phyloP scores from a whole-genome alignment of 2,888 invertebrate genomes.

The Hirtodrosophila histrioides region DNA sequence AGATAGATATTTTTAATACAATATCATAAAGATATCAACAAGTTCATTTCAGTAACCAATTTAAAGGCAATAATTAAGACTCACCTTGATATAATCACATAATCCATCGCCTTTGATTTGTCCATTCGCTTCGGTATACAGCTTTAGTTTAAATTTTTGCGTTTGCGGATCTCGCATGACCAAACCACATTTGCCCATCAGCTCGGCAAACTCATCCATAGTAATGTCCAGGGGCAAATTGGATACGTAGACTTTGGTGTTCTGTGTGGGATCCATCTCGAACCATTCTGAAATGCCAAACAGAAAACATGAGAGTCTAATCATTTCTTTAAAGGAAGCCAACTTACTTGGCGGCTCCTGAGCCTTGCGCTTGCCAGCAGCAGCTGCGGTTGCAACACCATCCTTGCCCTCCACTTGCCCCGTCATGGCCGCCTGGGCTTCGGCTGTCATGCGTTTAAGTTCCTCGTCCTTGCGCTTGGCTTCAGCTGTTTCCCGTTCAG shows the following conservation, averaged over 20 bases:
- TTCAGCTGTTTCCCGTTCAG: slow-evolving; percentile 61
- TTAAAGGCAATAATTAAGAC: slow-evolving; percentile 33
- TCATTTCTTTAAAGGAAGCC: neutral
- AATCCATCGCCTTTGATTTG: slow-evolving; percentile 97
- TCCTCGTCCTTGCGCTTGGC: slow-evolving; percentile 69
- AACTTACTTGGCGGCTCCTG: slow-evolving; percentile 85
- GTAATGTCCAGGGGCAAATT: slow-evolving; percentile 95
- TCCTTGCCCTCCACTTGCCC: slow-evolving; percentile 15
- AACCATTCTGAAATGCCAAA: slow-evolving; percentile 91
- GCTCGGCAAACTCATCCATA: slow-evolving; percentile 93
- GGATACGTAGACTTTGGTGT: slow-evolving; percentile 98
- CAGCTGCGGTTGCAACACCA: slow-evolving; percentile 22
- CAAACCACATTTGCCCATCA: slow-evolving; percentile 98
- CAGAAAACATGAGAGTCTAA: neutral
- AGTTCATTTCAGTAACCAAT: too few species aligned
- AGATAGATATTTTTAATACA: too few species aligned
- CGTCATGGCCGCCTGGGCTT: slow-evolving; percentile 72
- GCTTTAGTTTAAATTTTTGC: slow-evolving; percentile 94
- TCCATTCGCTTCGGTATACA: slow-evolving; percentile 93
- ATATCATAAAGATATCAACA: too few species aligned
- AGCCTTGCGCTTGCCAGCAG: slow-evolving; percentile 84
- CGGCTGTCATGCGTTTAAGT: slow-evolving; percentile 74
- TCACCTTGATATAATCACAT: slow-evolving; percentile 97
- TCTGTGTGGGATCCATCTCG: slow-evolving; percentile 93
- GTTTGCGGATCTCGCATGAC: slow-evolving; percentile 93